Percentiles rank a stretch among this genome's conserved stretches.
These are phyloP conservation scores for Gulo gulo DNA, from an alignment of 2,113 vertebrate species.

Conservation along the genomic window DNA sequence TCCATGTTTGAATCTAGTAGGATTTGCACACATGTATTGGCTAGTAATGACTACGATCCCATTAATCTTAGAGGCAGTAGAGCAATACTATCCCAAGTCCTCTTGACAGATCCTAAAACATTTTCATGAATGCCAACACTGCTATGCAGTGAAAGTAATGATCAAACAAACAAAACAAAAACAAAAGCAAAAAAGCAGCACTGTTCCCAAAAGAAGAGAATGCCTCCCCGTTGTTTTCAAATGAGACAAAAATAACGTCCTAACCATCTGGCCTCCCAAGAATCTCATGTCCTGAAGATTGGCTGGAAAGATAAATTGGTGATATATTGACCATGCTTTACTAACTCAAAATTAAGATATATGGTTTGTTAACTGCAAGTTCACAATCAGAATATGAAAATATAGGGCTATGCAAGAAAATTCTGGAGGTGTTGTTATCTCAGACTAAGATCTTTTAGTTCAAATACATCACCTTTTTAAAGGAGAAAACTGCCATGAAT, in stretches of 20 bases:
- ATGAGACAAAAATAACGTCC: not conserved
- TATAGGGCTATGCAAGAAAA: not conserved
- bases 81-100: not conserved
- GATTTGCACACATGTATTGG: not conserved
- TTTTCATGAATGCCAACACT: not conserved
- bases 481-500: not conserved
- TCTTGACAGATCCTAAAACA: not conserved
- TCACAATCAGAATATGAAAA: not conserved
- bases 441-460: not conserved
- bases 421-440: not conserved
- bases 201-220: fast-evolving
- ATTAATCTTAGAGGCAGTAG: not conserved
- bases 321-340: not conserved
- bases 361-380: not conserved
- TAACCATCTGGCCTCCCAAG: not conserved
- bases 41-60: not conserved
- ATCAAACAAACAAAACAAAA: not conserved
- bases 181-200: not conserved
- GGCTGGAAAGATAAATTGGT: not conserved
- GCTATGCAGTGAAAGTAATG: not conserved
- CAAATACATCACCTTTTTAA: not conserved
- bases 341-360: not conserved
- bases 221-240: not conserved
- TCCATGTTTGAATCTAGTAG: not conserved
- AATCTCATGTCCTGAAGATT: not conserved